Evolutionary conservation across 2,113 vertebrate species (phyloP).

Genomic region (Coregonus clupeaformis): DNA sequence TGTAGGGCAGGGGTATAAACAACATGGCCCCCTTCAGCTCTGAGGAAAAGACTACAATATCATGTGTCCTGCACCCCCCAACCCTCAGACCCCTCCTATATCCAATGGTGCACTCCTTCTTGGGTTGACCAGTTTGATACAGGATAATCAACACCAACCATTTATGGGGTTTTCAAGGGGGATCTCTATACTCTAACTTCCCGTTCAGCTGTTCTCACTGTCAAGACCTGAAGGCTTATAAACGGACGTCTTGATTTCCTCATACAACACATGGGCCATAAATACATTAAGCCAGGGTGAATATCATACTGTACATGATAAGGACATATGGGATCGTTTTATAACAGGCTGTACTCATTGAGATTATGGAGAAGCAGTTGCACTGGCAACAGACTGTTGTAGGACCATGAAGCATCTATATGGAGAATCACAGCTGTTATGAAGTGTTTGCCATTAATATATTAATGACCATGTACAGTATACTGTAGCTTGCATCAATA

Average conservation of each 20-base stretch:
- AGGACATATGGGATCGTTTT: conserved; percentile 2
- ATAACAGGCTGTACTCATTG: too few species aligned
- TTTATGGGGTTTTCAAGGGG: background rate
- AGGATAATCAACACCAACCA: conserved; percentile 32
- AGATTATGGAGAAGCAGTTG: background rate
- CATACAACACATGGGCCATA: conserved; percentile 22
- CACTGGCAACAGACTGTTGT: background rate
- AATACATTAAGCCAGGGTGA: conserved; percentile 8
- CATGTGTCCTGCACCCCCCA: too few species aligned
- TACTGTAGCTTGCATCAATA: conserved; percentile 1
- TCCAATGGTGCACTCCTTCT: background rate
- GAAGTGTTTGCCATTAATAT: conserved; percentile 33
- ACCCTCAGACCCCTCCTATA: background rate
- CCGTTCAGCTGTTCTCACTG: conserved; percentile 67
- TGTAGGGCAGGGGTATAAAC: background rate
- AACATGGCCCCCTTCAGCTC: background rate
- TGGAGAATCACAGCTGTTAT: conserved; percentile 14
- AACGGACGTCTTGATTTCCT: conserved; percentile 63
- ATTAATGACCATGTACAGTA: conserved; percentile 25
- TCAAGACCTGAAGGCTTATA: conserved; percentile 28
- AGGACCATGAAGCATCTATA: background rate
- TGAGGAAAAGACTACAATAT: background rate
- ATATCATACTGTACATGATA: background rate
- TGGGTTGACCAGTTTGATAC: conserved; percentile 9
- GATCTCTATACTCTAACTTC: conserved; percentile 52